phyloP scores from a whole-genome alignment of 23 tunicate genomes.

The Styela plicata region DNA sequence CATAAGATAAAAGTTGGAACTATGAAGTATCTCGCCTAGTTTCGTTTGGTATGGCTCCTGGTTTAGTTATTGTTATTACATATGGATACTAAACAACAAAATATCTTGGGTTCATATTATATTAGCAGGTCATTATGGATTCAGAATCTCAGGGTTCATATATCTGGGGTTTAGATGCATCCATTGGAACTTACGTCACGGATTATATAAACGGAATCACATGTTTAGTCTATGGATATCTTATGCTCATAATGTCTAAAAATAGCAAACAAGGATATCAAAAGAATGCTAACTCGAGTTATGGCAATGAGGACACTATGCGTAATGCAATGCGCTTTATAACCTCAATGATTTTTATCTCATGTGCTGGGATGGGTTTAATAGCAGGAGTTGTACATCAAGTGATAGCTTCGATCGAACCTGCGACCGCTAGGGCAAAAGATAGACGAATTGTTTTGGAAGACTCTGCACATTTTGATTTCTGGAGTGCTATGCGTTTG shows the following conservation, averaged over 20 bases:
- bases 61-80: too few relatives aligned
- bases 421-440: neutral
- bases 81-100: too few relatives aligned
- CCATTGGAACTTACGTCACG: constrained; percentile 4
- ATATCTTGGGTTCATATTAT: neutral
- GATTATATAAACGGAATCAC: neutral
- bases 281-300: too few relatives aligned
- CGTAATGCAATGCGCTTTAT: neutral
- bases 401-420: neutral
- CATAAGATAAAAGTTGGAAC: too few relatives aligned
- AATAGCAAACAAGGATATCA: too few relatives aligned
- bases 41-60: too few relatives aligned
- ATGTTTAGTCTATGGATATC: neutral
- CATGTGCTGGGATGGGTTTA: constrained; percentile 1
- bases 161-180: constrained; percentile 15
- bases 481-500: neutral
- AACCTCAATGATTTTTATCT: neutral
- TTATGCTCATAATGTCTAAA: neutral
- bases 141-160: neutral
- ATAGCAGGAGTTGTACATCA: constrained; percentile 15
- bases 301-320: neutral
- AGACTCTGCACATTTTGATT: constrained; percentile 3
- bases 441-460: neutral
- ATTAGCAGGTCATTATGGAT: neutral
- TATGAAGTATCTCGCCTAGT: too few relatives aligned